Conservation (phyloP, 2,888 invertebrate genomes). For the Phengaris alcon region DNA sequence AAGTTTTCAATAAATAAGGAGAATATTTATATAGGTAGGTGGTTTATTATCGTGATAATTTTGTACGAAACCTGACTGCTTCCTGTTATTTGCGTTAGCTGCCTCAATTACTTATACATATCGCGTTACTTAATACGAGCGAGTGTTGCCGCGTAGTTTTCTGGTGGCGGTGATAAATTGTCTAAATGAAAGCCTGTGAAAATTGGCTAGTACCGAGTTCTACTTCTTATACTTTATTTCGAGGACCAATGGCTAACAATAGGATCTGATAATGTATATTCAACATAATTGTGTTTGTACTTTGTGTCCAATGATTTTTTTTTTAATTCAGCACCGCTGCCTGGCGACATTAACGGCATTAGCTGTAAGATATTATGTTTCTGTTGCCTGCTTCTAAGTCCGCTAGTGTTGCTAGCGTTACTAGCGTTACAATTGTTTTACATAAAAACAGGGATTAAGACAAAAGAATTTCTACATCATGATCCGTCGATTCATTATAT, state of each 20-base stretch:
- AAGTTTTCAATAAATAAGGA: slow-evolving; percentile 8
- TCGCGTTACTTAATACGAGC: background rate
- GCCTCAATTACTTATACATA: slow-evolving; percentile 27
- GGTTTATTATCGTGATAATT: background rate
- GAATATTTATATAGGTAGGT: slow-evolving; percentile 10
- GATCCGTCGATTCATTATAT: too few relatives aligned
- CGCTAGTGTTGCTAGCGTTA: background rate
- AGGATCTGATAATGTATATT: background rate
- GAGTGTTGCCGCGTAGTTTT: background rate
- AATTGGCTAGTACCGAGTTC: background rate
- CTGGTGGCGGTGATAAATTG: background rate
- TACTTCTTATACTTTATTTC: background rate
- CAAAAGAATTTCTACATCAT: too few relatives aligned
- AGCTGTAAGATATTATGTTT: slow-evolving; percentile 3
- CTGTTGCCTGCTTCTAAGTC: background rate
- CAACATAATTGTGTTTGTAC: background rate
- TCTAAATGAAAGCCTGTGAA: background rate
- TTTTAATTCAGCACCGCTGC: background rate
- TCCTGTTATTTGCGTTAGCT: slow-evolving; percentile 22
- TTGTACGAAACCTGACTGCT: background rate
- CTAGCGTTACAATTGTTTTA: background rate
- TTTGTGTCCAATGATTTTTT: background rate
- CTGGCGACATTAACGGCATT: background rate
- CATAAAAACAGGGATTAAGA: background rate
- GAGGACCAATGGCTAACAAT: background rate